Evolutionary conservation across 2,113 vertebrate species (phyloP).

Genomic region (Abramis brama): DNA sequence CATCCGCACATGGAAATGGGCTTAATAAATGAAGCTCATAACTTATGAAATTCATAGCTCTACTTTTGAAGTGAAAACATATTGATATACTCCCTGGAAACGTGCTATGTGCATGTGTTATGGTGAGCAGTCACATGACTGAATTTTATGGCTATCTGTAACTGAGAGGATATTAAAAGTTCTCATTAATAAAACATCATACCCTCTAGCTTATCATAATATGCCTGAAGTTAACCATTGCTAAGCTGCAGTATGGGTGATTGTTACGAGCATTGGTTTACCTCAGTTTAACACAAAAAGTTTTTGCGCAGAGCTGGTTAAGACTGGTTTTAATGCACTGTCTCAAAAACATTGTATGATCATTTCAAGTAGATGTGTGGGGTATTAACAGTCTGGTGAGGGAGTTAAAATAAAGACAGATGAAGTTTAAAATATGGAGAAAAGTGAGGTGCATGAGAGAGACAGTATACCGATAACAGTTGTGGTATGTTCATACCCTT

Average conservation of each 20-base stretch:
- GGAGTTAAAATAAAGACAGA: neutral
- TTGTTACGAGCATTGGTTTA: neutral
- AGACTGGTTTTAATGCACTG: neutral
- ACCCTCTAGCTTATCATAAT: conserved; percentile 9
- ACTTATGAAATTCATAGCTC: conserved; percentile 10
- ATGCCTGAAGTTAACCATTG: neutral
- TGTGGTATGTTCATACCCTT: neutral
- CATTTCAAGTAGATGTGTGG: neutral
- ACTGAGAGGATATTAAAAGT: conserved; percentile 18
- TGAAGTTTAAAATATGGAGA: neutral
- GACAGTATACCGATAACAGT: neutral
- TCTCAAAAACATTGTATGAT: neutral
- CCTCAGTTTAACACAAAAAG: neutral
- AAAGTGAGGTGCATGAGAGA: neutral
- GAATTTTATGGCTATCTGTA: neutral
- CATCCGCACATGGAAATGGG: neutral
- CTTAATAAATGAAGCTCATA: conserved; percentile 22
- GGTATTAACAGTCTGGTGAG: neutral
- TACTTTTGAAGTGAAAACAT: neutral
- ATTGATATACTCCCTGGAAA: neutral
- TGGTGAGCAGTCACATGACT: neutral
- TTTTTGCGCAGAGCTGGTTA: neutral
- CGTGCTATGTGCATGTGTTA: neutral
- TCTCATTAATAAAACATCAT: neutral
- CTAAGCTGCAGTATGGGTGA: neutral